These are phyloP conservation scores for Drosophila anomelani DNA, from an alignment of 2,888 invertebrate species.

Conservation along the genomic window DNA sequence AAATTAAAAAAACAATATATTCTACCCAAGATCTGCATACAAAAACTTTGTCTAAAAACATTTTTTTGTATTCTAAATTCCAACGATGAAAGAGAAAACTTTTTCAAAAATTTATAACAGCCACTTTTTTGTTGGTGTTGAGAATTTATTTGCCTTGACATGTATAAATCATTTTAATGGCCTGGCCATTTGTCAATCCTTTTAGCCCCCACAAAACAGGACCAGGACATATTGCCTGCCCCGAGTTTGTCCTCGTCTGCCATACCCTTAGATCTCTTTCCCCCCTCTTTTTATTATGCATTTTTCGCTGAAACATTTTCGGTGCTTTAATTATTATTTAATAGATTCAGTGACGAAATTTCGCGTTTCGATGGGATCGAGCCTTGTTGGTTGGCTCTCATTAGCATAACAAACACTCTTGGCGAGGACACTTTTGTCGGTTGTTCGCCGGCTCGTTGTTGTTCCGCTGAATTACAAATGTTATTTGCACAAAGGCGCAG, in stretches of 20 bases:
- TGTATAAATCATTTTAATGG: constrained; percentile 30
- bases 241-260: constrained; percentile 1
- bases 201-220: constrained; percentile 20
- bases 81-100: constrained; percentile 2
- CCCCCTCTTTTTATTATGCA: neutral
- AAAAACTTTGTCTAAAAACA: neutral
- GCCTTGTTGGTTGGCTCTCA: constrained; percentile 58
- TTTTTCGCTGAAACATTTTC: constrained; percentile 28
- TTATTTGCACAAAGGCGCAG: constrained; percentile 77
- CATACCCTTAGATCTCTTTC: constrained; percentile 5
- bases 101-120: neutral
- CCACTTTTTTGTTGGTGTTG: neutral
- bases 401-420: constrained; percentile 70
- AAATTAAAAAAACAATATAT: neutral
- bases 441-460: constrained; percentile 28
- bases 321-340: constrained; percentile 59
- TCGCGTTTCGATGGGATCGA: constrained; percentile 36
- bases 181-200: constrained; percentile 28
- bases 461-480: constrained; percentile 68
- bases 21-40: neutral
- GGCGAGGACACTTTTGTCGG: constrained; percentile 47
- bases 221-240: neutral
- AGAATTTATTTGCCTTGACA: constrained; percentile 10
- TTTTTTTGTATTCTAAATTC: neutral
- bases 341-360: constrained; percentile 43